These are phyloP conservation scores for Drosophila stalkeri DNA, from an alignment of 2,888 invertebrate species.

Conservation along the genomic window DNA sequence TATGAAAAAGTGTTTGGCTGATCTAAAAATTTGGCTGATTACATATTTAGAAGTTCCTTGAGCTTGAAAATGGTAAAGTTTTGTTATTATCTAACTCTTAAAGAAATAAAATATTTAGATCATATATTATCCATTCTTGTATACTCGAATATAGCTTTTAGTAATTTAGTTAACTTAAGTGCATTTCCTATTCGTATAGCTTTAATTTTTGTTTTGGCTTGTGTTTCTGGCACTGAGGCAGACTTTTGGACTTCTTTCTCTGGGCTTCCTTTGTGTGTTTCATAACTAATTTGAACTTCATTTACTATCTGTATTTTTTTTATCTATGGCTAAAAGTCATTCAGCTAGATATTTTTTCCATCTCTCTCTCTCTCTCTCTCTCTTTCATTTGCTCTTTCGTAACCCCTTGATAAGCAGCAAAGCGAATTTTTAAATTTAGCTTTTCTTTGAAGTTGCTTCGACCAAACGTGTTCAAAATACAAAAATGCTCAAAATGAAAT, in stretches of 20 bases:
- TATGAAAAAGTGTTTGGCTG: neutral
- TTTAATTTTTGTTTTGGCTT: constrained; percentile 30
- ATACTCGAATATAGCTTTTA: neutral
- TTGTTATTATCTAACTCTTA: too few species aligned
- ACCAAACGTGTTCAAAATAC: constrained; percentile 49
- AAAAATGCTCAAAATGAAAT: constrained; percentile 41
- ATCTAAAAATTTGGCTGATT: too few species aligned
- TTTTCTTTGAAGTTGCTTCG: constrained; percentile 39
- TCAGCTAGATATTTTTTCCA: constrained; percentile 20
- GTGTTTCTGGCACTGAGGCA: constrained; percentile 33
- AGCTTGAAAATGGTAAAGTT: too few species aligned
- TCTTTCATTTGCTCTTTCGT: neutral
- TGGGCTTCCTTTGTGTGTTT: constrained; percentile 51
- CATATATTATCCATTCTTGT: too few species aligned
- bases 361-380: neutral
- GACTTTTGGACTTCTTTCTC: constrained; percentile 32
- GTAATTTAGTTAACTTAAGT: neutral
- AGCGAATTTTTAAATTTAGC: constrained; percentile 20
- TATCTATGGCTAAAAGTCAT: constrained; percentile 32
- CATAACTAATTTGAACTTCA: constrained; percentile 78
- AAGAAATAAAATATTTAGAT: too few species aligned
- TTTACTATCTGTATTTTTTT: constrained; percentile 63
- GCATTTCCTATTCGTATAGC: neutral
- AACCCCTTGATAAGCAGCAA: constrained; percentile 31
- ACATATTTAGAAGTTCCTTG: too few species aligned